Evolutionary conservation across 1,140 invertebrate species (phyloP).

Genomic region (Xylocopa sonorina): DNA sequence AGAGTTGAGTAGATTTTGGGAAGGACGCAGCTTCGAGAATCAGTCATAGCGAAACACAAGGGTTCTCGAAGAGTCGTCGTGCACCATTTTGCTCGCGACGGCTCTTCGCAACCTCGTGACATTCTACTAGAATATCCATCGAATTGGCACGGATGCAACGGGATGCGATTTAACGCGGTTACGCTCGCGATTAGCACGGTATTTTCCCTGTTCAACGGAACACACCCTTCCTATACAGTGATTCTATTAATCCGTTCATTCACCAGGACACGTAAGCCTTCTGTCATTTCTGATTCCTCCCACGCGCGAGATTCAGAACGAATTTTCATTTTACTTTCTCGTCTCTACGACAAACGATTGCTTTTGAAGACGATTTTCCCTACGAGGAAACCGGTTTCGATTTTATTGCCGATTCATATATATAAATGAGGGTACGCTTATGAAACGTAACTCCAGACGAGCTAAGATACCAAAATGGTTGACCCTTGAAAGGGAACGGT

Average conservation of each 20-base stretch:
- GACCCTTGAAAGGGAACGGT: neutral
- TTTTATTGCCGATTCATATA: neutral
- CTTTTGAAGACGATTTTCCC: neutral
- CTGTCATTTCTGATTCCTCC: neutral
- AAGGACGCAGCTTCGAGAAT: too few relatives aligned
- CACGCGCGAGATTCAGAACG: neutral
- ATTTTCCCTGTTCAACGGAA: neutral
- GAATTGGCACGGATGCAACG: conserved; percentile 43
- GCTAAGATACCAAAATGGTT: too few relatives aligned
- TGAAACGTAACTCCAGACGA: neutral
- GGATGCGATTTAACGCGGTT: conserved; percentile 11
- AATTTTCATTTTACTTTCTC: neutral
- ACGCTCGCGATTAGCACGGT: neutral
- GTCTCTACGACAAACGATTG: too few relatives aligned
- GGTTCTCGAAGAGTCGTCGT: neutral
- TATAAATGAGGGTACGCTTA: neutral
- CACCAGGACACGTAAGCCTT: neutral
- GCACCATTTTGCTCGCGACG: conserved; percentile 28
- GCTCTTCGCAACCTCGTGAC: conserved; percentile 42
- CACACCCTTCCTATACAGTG: neutral
- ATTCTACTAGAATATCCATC: conserved; percentile 61
- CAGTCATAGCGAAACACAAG: neutral
- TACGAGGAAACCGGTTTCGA: neutral
- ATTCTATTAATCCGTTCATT: neutral
- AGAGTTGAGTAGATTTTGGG: too few relatives aligned